Evolutionary conservation across 2,888 invertebrate genomes (phyloP), one percentile per base, ranked within the genome.

Genomic region (Melieria picta): DNA sequence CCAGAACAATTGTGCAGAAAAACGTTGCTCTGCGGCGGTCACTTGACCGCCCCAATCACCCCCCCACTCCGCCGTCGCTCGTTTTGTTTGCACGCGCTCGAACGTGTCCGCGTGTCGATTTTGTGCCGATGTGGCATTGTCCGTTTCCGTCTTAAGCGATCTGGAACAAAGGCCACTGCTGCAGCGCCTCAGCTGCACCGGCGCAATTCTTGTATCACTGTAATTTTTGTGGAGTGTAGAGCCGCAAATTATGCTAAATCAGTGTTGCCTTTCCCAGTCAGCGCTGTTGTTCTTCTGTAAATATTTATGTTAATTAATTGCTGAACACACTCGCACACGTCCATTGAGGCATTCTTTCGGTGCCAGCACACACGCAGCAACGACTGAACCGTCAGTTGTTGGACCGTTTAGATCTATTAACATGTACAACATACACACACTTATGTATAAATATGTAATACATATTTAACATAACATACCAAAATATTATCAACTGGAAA

Each of bases 61-160:
- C 43, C 16, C 45, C 3, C 45, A 52, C 30, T 48, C 30, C 10
- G 47, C 73, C 64, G 63, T 42, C 69, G 66, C 71, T 65, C 69
- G 60, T 65, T 66, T 30, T 67, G 16, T 69, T 62, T 56, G 67
- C 71, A 75, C 68, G 74, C 74, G 74, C 74, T 74, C 72, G 77
- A 52, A 75, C 77, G 77, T 77, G 76, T 76, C 77, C 75, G 75
- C 75, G 76, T 76, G 77, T 77, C 77, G 77, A 77, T 77, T 77
- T 65, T 76, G 75, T 69, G 56, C 42, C 57, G 69, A 69, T 69
- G 69, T 69, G 77, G 75, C 75, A 75, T 75, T 72, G 75, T 75
- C 73, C 75, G 78, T 80, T 82, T 83, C 81, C 79, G 80, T 73
- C 77, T 77, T 80, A 77, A 82, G 76, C 82, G 82, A 78, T 78